Evolutionary conservation across 2,113 vertebrate genomes (phyloP).

Genomic region (Myocastor coypus): DNA sequence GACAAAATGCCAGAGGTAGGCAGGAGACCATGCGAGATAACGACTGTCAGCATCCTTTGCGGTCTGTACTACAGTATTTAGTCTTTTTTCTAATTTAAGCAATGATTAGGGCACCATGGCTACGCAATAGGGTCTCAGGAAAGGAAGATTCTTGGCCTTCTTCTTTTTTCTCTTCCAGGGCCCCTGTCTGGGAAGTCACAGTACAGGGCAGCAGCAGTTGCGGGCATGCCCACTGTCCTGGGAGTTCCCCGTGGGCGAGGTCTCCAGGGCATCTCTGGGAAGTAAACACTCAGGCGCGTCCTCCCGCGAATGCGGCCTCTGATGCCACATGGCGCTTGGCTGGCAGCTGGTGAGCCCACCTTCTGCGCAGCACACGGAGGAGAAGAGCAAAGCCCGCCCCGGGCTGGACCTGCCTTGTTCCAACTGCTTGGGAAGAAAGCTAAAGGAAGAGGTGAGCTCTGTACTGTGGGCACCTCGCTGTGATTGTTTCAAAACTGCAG

Average conservation of each 20-base stretch:
- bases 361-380: not conserved
- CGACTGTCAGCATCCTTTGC: constrained; percentile 43
- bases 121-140: constrained; percentile 41
- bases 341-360: not conserved
- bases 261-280: not conserved
- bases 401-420: not conserved
- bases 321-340: not conserved
- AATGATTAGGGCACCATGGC: constrained; percentile 19
- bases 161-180: constrained; percentile 53
- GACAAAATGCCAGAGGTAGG: constrained; percentile 53
- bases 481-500: not conserved
- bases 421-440: constrained; percentile 17
- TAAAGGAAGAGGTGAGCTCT: not conserved
- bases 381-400: not conserved
- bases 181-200: constrained; percentile 20
- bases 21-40: constrained; percentile 49
- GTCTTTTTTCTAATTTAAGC: constrained; percentile 58
- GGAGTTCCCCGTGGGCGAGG: not conserved
- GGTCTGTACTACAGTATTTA: constrained; percentile 68
- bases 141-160: constrained; percentile 56
- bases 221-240: not conserved
- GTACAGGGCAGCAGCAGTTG: not conserved
- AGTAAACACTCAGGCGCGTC: constrained; percentile 15
- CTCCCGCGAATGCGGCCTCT: not conserved
- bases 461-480: not conserved